These are phyloP conservation scores for Picus viridis DNA, from an alignment of 2,797 vertebrate genomes.

Conservation along the genomic window DNA sequence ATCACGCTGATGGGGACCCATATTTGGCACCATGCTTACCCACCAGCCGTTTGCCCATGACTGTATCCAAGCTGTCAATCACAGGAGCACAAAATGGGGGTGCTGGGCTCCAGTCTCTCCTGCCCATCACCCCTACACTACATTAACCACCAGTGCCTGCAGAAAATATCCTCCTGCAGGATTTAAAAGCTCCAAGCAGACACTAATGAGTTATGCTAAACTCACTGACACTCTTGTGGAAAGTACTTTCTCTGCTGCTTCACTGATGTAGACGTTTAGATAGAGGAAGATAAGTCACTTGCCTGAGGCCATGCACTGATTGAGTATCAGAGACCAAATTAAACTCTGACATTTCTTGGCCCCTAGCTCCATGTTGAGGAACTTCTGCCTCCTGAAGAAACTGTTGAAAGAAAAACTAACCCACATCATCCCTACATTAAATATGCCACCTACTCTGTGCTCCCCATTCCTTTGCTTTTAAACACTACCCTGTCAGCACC, in stretches of 20 bases:
- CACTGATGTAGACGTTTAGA: slow-evolving; percentile 26
- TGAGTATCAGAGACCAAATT: slow-evolving; percentile 64
- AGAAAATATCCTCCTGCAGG: neutral
- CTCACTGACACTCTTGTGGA: slow-evolving; percentile 28
- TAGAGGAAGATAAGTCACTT: slow-evolving; percentile 61
- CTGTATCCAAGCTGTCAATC: neutral
- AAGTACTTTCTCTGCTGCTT: slow-evolving; percentile 29
- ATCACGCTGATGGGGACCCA: neutral
- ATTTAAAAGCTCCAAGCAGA: slow-evolving; percentile 18
- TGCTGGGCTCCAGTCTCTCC: neutral
- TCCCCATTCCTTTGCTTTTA: neutral
- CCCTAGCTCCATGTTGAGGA: slow-evolving; percentile 13
- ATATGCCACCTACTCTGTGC: neutral
- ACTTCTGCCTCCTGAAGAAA: slow-evolving; percentile 9
- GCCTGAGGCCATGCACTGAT: slow-evolving; percentile 44
- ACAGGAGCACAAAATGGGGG: neutral
- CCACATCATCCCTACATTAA: neutral
- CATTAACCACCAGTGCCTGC: neutral
- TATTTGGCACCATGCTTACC: neutral
- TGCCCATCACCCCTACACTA: neutral
- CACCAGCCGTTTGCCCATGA: neutral
- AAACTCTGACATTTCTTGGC: slow-evolving; percentile 62
- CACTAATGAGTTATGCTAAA: slow-evolving; percentile 49
- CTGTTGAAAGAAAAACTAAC: slow-evolving; percentile 8
- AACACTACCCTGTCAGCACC: neutral